phyloP scores from a whole-genome alignment of 2,113 vertebrate species.

The Erinaceus europaeus region DNA sequence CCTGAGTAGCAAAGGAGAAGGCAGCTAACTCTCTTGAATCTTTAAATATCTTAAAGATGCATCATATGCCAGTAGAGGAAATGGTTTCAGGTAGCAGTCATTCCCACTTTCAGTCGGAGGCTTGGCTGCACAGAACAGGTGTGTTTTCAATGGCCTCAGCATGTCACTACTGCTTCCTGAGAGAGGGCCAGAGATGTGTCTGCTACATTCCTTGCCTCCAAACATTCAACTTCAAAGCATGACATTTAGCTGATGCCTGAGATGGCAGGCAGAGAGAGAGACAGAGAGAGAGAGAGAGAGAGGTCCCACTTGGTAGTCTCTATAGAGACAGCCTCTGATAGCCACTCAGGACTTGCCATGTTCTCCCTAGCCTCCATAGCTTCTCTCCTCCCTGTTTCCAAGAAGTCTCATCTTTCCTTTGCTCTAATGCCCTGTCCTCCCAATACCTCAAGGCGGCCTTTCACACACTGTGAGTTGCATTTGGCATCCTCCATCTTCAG shows the following conservation, averaged over 20 bases:
- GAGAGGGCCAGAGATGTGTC: neutral
- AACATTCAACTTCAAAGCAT: neutral
- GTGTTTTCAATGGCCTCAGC: neutral
- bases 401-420: neutral
- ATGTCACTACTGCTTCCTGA: neutral
- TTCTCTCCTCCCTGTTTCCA: neutral
- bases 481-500: neutral
- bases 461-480: neutral
- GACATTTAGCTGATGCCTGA: neutral
- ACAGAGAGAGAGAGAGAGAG: too few species aligned
- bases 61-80: neutral
- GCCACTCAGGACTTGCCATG: neutral
- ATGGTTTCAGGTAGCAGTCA: fast-evolving
- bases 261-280: neutral
- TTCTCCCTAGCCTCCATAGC: neutral
- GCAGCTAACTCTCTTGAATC: neutral
- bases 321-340: neutral
- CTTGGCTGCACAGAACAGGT: neutral
- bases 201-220: neutral
- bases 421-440: fast-evolving
- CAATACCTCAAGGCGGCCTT: neutral
- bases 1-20: neutral
- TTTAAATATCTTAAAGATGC: neutral
- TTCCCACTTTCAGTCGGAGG: neutral
- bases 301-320: too few species aligned